Evolutionary conservation across 2,888 invertebrate species (phyloP).

Genomic region (Nematopogon swammerdamellus): DNA sequence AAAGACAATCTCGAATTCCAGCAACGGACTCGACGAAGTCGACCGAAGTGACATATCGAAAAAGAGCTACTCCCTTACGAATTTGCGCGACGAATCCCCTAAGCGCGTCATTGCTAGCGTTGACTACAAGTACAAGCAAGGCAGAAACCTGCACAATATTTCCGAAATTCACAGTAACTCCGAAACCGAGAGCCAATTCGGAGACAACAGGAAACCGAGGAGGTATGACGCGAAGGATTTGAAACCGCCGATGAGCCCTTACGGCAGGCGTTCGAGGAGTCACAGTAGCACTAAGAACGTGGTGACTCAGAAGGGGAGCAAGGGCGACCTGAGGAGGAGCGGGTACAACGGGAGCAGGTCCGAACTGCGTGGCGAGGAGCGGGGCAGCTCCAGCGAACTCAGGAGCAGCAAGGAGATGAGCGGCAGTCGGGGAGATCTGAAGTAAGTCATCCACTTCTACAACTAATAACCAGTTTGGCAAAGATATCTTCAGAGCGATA

Average conservation of each 20-base stretch:
- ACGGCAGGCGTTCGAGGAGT: constrained; percentile 38
- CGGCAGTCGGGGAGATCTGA: constrained; percentile 34
- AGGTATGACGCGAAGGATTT: constrained; percentile 13
- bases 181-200: constrained; percentile 37
- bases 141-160: constrained; percentile 55
- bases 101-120: background rate
- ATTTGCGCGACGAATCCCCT: constrained; percentile 25
- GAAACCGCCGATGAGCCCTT: constrained; percentile 45
- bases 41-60: constrained; percentile 33
- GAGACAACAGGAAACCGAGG: constrained; percentile 15
- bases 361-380: constrained; percentile 13
- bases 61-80: constrained; percentile 44
- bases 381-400: constrained; percentile 24
- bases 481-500: background rate
- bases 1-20: constrained; percentile 44
- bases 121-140: constrained; percentile 20
- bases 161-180: constrained; percentile 50
- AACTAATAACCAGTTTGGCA: too few species aligned
- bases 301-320: constrained; percentile 21
- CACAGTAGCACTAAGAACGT: constrained; percentile 47
- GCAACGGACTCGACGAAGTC: constrained; percentile 39
- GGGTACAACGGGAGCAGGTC: constrained; percentile 7
- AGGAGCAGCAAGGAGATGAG: constrained; percentile 35
- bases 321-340: constrained; percentile 21
- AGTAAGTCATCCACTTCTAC: too few species aligned